These are phyloP conservation scores for Pantherophis vulpinus DNA, from an alignment of 2,797 vertebrate genomes.

Conservation along the genomic window DNA sequence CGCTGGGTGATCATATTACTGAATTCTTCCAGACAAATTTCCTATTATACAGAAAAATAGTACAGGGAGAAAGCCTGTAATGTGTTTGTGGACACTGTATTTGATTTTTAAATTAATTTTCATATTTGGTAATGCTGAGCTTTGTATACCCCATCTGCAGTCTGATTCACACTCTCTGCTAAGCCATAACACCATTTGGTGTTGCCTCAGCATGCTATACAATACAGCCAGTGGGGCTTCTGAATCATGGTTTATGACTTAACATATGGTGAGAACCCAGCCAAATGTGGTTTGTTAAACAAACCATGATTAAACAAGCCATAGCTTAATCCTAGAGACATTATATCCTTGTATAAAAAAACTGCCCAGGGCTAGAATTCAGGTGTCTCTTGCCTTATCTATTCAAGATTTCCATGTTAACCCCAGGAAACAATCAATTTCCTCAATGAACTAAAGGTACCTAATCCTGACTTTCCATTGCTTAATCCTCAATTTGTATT, in stretches of 20 bases:
- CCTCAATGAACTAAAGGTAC: neutral
- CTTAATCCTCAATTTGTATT: neutral
- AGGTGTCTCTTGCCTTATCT: neutral
- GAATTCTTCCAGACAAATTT: neutral
- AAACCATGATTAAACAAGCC: neutral
- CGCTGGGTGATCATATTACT: neutral
- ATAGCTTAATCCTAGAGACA: neutral
- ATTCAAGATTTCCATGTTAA: neutral
- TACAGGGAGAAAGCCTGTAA: neutral
- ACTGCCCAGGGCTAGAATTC: neutral
- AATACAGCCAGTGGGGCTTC: neutral
- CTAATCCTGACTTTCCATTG: neutral
- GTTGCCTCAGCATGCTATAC: neutral
- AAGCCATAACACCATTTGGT: neutral
- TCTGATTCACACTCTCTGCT: neutral
- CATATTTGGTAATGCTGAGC: neutral
- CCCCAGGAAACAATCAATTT: neutral
- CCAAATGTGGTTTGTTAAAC: neutral
- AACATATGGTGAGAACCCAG: neutral
- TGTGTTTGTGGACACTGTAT: neutral
- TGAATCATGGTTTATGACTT: neutral
- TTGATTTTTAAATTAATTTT: neutral
- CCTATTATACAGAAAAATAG: neutral
- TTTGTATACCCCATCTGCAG: neutral
- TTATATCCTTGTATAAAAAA: neutral